phyloP scores from a whole-genome alignment of 2,113 vertebrate genomes.

The Hemiprocne comata region DNA sequence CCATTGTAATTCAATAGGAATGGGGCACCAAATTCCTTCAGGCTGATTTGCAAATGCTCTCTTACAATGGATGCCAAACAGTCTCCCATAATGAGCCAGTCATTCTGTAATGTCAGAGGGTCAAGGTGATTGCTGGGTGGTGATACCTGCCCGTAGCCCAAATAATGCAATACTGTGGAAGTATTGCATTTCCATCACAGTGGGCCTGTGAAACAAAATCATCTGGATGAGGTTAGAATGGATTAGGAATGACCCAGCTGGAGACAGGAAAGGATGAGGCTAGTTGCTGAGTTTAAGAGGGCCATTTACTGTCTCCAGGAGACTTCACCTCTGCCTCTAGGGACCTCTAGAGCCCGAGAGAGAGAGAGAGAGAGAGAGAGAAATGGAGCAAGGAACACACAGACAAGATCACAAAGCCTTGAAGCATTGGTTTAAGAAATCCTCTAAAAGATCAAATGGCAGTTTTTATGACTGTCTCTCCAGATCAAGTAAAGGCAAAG shows the following conservation, averaged over 20 bases:
- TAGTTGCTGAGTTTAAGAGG: not conserved
- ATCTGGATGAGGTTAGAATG: not conserved
- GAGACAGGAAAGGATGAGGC: not conserved
- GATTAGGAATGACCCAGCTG: not conserved
- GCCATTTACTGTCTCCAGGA: not conserved
- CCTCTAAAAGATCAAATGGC: not conserved
- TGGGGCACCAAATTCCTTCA: constrained; percentile 34
- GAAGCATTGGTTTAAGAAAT: constrained; percentile 23
- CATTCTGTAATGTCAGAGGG: not conserved
- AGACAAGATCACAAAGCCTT: not conserved
- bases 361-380: not conserved
- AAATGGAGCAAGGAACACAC: not conserved
- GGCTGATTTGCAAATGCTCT: constrained; percentile 52
- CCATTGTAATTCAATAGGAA: constrained; percentile 59
- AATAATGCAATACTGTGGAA: not conserved
- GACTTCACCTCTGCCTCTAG: not conserved
- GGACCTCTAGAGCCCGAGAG: not conserved
- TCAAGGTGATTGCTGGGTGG: not conserved
- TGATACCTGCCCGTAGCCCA: not conserved
- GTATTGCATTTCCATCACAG: not conserved
- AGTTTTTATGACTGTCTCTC: not conserved
- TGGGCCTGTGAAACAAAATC: not conserved
- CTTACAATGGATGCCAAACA: constrained; percentile 33
- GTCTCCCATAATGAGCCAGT: not conserved
- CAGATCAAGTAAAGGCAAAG: not conserved